Conservation (phyloP, 1,140 invertebrate species). For the Drosophila santomea region DNA sequence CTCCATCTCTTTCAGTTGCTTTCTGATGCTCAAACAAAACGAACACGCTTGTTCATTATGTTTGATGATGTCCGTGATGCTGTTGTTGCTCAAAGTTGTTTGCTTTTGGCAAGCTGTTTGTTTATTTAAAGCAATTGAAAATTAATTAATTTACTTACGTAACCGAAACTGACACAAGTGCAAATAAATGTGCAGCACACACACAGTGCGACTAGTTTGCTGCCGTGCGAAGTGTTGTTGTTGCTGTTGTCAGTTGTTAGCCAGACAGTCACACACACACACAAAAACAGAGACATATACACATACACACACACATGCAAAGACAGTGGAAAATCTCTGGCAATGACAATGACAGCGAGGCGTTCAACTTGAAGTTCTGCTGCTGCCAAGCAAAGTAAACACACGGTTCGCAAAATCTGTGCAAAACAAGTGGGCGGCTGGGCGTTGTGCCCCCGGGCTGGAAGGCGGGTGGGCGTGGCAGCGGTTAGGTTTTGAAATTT, state of each 20-base stretch:
- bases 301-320: constrained; percentile 1
- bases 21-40: constrained; percentile 31
- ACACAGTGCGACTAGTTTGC: constrained; percentile 19
- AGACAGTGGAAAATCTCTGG: constrained; percentile 45
- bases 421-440: background rate
- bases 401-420: constrained; percentile 1
- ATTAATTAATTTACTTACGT: constrained; percentile 84
- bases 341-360: constrained; percentile 71
- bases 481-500: constrained; percentile 56
- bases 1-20: background rate
- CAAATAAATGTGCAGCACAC: constrained; percentile 68
- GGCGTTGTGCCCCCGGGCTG: background rate
- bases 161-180: constrained; percentile 79
- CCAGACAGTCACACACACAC: constrained; percentile 4
- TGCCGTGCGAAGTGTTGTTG: background rate
- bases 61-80: constrained; percentile 37
- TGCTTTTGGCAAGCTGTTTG: constrained; percentile 69
- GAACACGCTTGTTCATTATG: constrained; percentile 41
- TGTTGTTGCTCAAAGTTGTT: constrained; percentile 45
- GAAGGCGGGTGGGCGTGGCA: background rate
- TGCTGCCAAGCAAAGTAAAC: constrained; percentile 46
- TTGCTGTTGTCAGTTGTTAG: constrained; percentile 59
- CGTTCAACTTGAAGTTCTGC: constrained; percentile 71
- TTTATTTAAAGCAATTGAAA: constrained; percentile 83
- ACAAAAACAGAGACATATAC: background rate